Percentiles rank a stretch among this genome's conserved stretches.
Conservation (phyloP, 2,888 invertebrate genomes). For the Lasioglossum figueresi region DNA sequence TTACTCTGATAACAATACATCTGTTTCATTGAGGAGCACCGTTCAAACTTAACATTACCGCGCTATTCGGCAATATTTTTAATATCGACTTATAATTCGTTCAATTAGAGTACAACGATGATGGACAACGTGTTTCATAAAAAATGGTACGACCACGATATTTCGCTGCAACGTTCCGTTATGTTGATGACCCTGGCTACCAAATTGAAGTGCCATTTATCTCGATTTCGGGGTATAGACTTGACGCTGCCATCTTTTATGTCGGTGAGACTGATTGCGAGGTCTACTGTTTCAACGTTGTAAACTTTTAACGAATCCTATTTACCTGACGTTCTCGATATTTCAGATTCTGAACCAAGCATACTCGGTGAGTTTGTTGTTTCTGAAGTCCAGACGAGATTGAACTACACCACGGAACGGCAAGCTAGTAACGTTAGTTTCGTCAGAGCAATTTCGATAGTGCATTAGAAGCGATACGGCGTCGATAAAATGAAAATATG, state of each 20-base stretch:
- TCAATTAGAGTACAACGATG: constrained; percentile 64
- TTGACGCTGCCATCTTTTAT: constrained; percentile 68
- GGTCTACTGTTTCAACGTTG: background rate
- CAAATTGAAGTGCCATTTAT: constrained; percentile 63
- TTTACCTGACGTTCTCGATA: background rate
- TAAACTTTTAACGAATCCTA: background rate
- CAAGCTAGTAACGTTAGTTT: background rate
- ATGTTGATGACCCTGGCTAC: constrained; percentile 54
- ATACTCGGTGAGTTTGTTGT: constrained; percentile 67
- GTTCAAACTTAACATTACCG: background rate
- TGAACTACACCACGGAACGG: background rate
- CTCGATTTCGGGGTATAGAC: constrained; percentile 60
- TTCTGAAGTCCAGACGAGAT: constrained; percentile 48
- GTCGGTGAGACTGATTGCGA: constrained; percentile 64
- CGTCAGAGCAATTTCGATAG: background rate
- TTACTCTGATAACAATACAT: background rate
- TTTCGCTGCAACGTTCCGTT: constrained; percentile 43
- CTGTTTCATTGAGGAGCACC: background rate
- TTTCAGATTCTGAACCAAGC: constrained; percentile 72
- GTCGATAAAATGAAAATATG: background rate
- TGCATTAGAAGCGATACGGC: too few relatives aligned
- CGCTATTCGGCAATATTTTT: too few relatives aligned
- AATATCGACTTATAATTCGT: background rate
- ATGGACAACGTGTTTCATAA: constrained; percentile 65
- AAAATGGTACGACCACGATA: constrained; percentile 58